Evolutionary conservation across 2,797 vertebrate genomes (phyloP).

Genomic region (Prionace glauca): DNA sequence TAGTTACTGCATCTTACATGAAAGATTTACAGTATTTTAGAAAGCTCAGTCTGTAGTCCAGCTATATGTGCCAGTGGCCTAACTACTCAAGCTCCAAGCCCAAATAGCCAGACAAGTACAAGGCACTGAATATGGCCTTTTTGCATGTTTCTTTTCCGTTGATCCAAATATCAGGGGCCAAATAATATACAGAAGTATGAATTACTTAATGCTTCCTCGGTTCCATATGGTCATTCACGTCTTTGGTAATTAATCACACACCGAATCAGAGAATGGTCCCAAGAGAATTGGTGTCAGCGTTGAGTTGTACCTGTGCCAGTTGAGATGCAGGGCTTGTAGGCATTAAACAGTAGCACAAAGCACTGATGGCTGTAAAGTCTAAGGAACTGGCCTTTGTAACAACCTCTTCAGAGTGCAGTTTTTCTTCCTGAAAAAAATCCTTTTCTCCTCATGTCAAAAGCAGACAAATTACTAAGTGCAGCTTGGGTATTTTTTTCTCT

Average conservation of each 20-base stretch:
- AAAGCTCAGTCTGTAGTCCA: conserved; percentile 70
- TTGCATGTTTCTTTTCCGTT: conserved; percentile 63
- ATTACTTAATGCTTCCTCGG: conserved; percentile 69
- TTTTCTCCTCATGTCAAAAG: conserved; percentile 52
- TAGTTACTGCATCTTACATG: conserved; percentile 68
- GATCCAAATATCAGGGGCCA: conserved; percentile 68
- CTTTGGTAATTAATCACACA: conserved; percentile 72
- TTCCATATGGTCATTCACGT: conserved; percentile 71
- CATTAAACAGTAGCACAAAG: conserved; percentile 57
- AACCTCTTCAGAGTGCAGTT: conserved; percentile 49
- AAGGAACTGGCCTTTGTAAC: conserved; percentile 69
- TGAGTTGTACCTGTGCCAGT: conserved; percentile 63
- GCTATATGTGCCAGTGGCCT: conserved; percentile 68
- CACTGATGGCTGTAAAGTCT: conserved; percentile 60
- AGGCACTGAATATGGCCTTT: conserved; percentile 64
- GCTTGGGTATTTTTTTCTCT: conserved; percentile 42
- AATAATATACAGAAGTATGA: conserved; percentile 66
- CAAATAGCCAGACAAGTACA: conserved; percentile 71
- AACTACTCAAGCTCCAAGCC: conserved; percentile 54
- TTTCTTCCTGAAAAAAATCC: conserved; percentile 44
- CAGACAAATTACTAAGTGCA: conserved; percentile 46
- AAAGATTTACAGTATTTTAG: conserved; percentile 72
- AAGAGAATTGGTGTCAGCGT: conserved; percentile 64
- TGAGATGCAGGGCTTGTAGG: conserved; percentile 52
- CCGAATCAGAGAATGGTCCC: conserved; percentile 64